Percentiles rank a stretch among this genome's conserved stretches.
phyloP scores from a whole-genome alignment of 2,113 vertebrate species.

The Bothrops jararaca region DNA sequence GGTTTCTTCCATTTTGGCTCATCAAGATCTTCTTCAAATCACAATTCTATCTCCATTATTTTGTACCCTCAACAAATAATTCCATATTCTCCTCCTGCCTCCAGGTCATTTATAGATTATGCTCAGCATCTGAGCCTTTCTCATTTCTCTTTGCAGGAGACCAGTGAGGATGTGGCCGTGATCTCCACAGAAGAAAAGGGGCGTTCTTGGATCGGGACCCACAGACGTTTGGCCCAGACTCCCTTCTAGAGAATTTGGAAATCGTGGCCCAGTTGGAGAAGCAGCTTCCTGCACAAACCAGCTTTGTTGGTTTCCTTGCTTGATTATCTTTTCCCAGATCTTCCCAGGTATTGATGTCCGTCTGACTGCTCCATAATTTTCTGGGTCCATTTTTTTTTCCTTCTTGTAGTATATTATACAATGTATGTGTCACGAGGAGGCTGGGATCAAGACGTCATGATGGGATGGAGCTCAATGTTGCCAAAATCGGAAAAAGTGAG shows the following conservation, averaged over 20 bases:
- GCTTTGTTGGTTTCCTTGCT: no score
- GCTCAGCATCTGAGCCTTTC: background rate
- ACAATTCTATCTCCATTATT: background rate
- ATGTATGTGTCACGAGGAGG: no score
- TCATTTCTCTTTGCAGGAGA: background rate
- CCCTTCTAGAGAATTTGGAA: background rate
- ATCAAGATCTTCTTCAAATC: background rate
- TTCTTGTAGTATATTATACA: no score
- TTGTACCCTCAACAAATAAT: background rate
- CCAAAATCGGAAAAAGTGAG: no score
- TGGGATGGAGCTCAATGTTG: no score
- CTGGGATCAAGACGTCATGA: no score
- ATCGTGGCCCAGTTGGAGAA: background rate
- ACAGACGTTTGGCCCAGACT: background rate
- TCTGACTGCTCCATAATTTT: no score
- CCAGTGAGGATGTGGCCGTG: background rate
- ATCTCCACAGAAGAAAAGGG: background rate
- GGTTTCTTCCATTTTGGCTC: background rate
- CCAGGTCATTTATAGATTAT: background rate
- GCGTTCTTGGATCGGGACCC: background rate
- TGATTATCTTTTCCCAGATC: no score
- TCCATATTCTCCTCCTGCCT: background rate
- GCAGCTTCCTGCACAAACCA: background rate
- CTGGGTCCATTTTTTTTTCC: no score
- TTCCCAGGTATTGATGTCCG: no score